Evolutionary conservation across 2,888 invertebrate species (phyloP).

Genomic region (Hirtodrosophila cameraria): DNA sequence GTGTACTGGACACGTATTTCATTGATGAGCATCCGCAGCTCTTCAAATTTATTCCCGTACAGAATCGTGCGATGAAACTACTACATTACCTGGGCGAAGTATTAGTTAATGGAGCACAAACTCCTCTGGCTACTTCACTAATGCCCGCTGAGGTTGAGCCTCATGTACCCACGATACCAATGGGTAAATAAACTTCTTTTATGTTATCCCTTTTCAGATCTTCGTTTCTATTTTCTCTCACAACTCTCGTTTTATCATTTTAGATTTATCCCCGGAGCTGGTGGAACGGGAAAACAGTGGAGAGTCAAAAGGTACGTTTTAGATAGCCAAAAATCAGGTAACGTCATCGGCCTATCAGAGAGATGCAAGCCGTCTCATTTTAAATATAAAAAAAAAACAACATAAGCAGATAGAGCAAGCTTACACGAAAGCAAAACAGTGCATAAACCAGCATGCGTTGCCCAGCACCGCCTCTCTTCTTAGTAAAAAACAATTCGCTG

Average conservation of each 20-base stretch:
- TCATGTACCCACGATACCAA: constrained; percentile 91
- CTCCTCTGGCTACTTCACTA: constrained; percentile 94
- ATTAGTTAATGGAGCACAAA: constrained; percentile 97
- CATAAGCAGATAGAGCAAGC: too few relatives aligned
- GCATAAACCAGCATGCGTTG: too few relatives aligned
- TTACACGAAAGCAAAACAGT: too few relatives aligned
- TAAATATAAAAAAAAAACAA: too few relatives aligned
- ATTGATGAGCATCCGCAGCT: constrained; percentile 98
- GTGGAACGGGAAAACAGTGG: constrained; percentile 87
- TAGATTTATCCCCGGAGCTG: constrained; percentile 88
- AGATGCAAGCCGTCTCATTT: too few relatives aligned
- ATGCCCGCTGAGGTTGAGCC: constrained; percentile 94
- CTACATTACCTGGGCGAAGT: constrained; percentile 96
- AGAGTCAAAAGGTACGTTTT: constrained; percentile 87
- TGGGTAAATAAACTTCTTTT: constrained; percentile 86
- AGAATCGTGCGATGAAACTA: constrained; percentile 97
- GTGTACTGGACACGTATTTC: constrained; percentile 97
- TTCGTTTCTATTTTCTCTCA: constrained; percentile 23
- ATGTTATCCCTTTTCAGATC: background rate
- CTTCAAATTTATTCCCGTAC: constrained; percentile 93
- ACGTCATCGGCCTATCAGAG: too few relatives aligned
- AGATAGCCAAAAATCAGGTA: too few relatives aligned
- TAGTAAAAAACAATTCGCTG: too few relatives aligned
- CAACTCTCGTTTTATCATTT: too few relatives aligned
- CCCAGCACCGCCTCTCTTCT: too few relatives aligned